Evolutionary conservation across 2,888 invertebrate species (phyloP).

Genomic region (Diarsia brunnea): DNA sequence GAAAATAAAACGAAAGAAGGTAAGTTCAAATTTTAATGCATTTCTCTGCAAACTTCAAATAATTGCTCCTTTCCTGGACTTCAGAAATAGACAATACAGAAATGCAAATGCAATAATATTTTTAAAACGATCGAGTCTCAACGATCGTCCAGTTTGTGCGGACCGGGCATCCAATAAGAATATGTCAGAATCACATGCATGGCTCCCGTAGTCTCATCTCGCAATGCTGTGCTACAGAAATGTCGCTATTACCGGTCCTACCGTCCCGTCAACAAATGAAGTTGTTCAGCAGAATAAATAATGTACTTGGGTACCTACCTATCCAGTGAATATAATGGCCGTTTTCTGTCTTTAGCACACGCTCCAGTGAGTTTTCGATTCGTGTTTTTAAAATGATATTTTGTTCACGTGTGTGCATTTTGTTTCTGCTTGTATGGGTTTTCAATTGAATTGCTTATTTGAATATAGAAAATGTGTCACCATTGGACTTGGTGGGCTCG

Average conservation of each 20-base stretch:
- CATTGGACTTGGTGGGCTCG: no score
- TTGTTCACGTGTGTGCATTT: slow-evolving; percentile 26
- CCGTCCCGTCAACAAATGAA: slow-evolving; percentile 78
- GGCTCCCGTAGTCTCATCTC: slow-evolving; percentile 39
- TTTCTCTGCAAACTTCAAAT: slow-evolving; percentile 42
- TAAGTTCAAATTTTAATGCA: slow-evolving; percentile 25
- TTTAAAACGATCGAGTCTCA: slow-evolving; percentile 59
- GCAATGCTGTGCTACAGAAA: slow-evolving; percentile 57
- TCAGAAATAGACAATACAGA: slow-evolving; percentile 60
- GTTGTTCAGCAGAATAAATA: slow-evolving; percentile 80
- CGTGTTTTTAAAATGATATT: slow-evolving; percentile 23
- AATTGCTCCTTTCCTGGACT: slow-evolving; percentile 53
- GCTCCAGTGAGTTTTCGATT: slow-evolving; percentile 57
- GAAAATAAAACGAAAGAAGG: no score
- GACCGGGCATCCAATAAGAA: no score
- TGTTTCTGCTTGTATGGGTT: not conserved
- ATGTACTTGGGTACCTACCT: slow-evolving; percentile 46
- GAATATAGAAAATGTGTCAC: not conserved
- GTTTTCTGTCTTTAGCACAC: slow-evolving; percentile 52
- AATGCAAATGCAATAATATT: slow-evolving; percentile 65
- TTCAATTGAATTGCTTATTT: slow-evolving; percentile 24
- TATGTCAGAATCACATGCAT: slow-evolving; percentile 70
- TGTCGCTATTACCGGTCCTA: slow-evolving; percentile 65
- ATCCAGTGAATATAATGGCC: slow-evolving; percentile 37
- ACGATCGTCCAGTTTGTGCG: slow-evolving; percentile 71